phyloP scores from a whole-genome alignment of 2,888 invertebrate species.

The Ellobium chinense region DNA sequence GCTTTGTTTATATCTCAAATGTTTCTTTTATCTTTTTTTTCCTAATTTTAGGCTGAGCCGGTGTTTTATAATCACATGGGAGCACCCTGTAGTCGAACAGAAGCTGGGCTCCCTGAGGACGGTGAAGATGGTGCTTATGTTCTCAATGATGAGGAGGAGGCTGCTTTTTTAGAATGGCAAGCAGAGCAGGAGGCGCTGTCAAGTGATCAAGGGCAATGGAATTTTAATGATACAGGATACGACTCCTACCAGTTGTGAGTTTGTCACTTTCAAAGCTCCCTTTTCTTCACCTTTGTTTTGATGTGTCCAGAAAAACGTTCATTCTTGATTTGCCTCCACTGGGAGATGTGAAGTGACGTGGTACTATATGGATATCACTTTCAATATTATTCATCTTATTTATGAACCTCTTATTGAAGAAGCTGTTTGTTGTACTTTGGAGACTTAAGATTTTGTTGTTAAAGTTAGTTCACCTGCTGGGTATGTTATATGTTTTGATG shows the following conservation, averaged over 20 bases:
- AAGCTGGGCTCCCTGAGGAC: conserved; percentile 62
- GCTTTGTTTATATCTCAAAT: background rate
- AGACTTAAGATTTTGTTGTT: too few species aligned
- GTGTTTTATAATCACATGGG: conserved; percentile 67
- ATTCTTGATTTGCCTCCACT: too few species aligned
- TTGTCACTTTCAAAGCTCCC: too few species aligned
- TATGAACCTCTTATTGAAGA: too few species aligned
- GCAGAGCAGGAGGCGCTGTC: conserved; percentile 48
- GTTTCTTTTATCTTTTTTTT: conserved; percentile 1
- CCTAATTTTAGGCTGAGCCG: conserved; percentile 58
- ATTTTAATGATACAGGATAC: conserved; percentile 37
- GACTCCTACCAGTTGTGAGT: conserved; percentile 34
- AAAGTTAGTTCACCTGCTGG: too few species aligned
- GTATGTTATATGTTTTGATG: too few species aligned
- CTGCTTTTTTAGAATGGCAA: conserved; percentile 61
- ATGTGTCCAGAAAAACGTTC: too few species aligned
- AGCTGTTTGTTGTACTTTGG: too few species aligned
- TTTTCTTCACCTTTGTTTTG: too few species aligned
- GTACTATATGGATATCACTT: too few species aligned
- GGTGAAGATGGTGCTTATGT: conserved; percentile 53
- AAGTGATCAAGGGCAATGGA: background rate
- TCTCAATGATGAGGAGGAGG: conserved; percentile 64
- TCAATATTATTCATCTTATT: too few species aligned
- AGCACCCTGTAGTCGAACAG: conserved; percentile 63
- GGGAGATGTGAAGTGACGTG: too few species aligned